Evolutionary conservation across 2,888 invertebrate genomes (phyloP).

Genomic region (Aplocera efformata): DNA sequence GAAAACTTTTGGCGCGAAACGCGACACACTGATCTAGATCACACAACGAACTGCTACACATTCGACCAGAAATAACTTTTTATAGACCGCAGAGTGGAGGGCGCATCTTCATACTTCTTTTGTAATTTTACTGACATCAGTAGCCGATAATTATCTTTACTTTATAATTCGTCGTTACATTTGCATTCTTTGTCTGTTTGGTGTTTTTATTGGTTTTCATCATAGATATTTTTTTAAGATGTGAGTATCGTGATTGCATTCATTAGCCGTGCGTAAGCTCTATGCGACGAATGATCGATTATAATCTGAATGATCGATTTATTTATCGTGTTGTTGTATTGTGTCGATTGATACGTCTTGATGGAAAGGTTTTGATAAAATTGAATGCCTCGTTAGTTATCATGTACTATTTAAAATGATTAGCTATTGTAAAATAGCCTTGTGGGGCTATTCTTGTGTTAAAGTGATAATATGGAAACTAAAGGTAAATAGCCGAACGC

Average conservation of each 20-base stretch:
- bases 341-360: no score
- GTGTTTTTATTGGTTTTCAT: conserved; percentile 9
- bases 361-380: no score
- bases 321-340: no score
- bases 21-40: conserved; percentile 45
- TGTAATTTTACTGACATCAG: conserved; percentile 33
- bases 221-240: conserved; percentile 2
- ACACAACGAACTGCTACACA: conserved; percentile 53
- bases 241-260: conserved; percentile 2
- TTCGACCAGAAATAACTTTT: conserved; percentile 55
- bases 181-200: conserved; percentile 1
- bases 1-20: conserved; percentile 37
- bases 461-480: no score
- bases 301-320: no score
- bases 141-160: conserved; percentile 14
- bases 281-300: no score
- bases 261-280: no score
- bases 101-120: conserved; percentile 44
- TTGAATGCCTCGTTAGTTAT: no score
- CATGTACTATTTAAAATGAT: no score
- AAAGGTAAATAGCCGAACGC: no score
- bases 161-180: conserved; percentile 24
- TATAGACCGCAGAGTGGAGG: conserved; percentile 49
- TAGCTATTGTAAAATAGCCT: no score
- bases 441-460: no score